Percentiles rank a stretch among this genome's conserved stretches.
phyloP scores from a whole-genome alignment of 2,797 vertebrate genomes.

The Acipenser transmontanus region DNA sequence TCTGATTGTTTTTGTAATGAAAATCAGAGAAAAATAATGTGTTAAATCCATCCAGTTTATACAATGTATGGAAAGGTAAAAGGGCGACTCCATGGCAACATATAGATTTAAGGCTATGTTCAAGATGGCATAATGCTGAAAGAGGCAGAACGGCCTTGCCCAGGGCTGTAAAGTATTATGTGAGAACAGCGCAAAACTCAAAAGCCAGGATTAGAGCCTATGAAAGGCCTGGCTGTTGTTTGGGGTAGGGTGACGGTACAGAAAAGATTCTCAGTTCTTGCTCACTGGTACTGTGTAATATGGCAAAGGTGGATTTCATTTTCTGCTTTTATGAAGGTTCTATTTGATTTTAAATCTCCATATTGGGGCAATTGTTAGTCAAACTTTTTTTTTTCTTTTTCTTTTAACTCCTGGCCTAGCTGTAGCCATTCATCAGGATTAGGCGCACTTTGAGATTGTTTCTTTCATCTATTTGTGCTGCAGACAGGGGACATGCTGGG shows the following conservation, averaged over 20 bases:
- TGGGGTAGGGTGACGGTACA: slow-evolving; percentile 39
- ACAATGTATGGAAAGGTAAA: slow-evolving; percentile 58
- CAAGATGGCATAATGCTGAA: slow-evolving; percentile 67
- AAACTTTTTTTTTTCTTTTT: slow-evolving; percentile 38
- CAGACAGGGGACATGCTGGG: slow-evolving; percentile 48
- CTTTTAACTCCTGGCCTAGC: slow-evolving; percentile 53
- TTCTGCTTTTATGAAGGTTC: slow-evolving; percentile 40
- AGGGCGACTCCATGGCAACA: slow-evolving; percentile 69
- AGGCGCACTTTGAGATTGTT: slow-evolving; percentile 36
- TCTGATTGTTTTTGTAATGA: slow-evolving; percentile 73
- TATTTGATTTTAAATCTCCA: slow-evolving; percentile 47
- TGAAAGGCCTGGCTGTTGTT: slow-evolving; percentile 67
- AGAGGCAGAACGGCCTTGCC: slow-evolving; percentile 49
- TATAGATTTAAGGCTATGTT: slow-evolving; percentile 71
- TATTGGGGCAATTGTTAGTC: slow-evolving; percentile 44
- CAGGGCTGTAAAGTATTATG: slow-evolving; percentile 66
- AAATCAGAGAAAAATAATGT: slow-evolving; percentile 69
- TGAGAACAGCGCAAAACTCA: slow-evolving; percentile 57
- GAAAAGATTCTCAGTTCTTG: slow-evolving; percentile 68
- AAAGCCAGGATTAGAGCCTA: slow-evolving; percentile 67
- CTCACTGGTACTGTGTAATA: slow-evolving; percentile 61
- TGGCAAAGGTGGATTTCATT: slow-evolving; percentile 59
- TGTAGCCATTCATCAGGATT: slow-evolving; percentile 46
- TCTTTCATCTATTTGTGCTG: slow-evolving; percentile 51
- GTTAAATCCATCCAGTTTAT: slow-evolving; percentile 72